Conservation (phyloP, 2,113 vertebrate genomes). For the Diadophis punctatus region DNA sequence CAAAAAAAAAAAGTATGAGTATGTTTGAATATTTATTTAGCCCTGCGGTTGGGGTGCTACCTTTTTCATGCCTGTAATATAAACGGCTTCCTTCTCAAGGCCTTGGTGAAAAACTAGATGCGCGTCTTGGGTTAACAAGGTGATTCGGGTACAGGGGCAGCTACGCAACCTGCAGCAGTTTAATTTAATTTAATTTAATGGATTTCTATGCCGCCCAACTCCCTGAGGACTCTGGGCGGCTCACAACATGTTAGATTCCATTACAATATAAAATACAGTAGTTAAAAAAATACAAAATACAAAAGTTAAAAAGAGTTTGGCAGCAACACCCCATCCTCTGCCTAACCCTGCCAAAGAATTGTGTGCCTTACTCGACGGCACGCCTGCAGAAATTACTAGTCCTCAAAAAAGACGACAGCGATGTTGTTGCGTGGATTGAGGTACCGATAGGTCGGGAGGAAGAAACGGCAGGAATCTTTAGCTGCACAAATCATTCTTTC, state of each 20-base stretch:
- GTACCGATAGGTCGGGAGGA: too few species aligned
- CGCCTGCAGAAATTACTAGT: neutral
- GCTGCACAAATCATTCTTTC: neutral
- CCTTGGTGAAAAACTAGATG: neutral
- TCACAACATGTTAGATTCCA: too few species aligned
- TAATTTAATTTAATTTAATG: too few species aligned
- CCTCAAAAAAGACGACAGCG: neutral
- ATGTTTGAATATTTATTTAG: neutral
- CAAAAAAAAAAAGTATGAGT: neutral
- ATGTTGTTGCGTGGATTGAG: neutral
- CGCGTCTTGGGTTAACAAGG: neutral
- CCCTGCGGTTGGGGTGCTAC: neutral
- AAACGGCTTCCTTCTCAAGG: neutral
- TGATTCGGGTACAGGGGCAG: too few species aligned
- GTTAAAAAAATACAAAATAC: too few species aligned
- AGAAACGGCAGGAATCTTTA: neutral
- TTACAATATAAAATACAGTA: too few species aligned
- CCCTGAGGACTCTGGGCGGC: too few species aligned
- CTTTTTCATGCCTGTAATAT: constrained; percentile 1
- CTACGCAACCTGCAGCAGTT: constrained; percentile 1
- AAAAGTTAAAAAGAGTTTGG: too few species aligned
- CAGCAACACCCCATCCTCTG: too few species aligned
- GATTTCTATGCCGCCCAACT: too few species aligned
- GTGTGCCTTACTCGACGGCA: constrained; percentile 7
- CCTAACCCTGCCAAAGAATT: constrained; percentile 11